Conservation (phyloP, 1,140 invertebrate genomes). For the Solen grandis region DNA sequence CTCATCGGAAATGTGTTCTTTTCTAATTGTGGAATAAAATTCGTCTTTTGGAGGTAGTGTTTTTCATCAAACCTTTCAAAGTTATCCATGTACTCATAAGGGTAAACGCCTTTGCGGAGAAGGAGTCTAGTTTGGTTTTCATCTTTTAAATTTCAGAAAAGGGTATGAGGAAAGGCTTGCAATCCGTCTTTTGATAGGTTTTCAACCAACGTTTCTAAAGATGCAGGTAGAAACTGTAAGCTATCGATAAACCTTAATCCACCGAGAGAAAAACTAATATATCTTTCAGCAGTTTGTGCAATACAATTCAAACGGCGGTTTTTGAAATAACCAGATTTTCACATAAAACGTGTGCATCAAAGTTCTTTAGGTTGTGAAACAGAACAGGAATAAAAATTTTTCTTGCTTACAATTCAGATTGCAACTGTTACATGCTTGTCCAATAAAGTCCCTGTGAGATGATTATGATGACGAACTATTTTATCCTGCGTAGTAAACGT, state of each 20-base stretch:
- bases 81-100: slow-evolving; percentile 39
- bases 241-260: slow-evolving; percentile 52
- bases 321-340: slow-evolving; percentile 67
- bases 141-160: background rate
- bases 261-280: slow-evolving; percentile 55
- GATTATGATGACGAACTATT: slow-evolving; percentile 34
- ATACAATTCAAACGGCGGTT: slow-evolving; percentile 73
- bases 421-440: slow-evolving; percentile 28
- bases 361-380: slow-evolving; percentile 79
- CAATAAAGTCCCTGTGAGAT: slow-evolving; percentile 45
- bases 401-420: slow-evolving; percentile 37
- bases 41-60: slow-evolving; percentile 16
- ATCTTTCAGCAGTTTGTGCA: slow-evolving; percentile 77
- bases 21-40: slow-evolving; percentile 36
- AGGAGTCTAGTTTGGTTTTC: slow-evolving; percentile 15
- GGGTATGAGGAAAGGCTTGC: slow-evolving; percentile 18
- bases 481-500: slow-evolving; percentile 15
- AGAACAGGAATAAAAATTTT: slow-evolving; percentile 73
- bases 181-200: slow-evolving; percentile 37
- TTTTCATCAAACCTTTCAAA: slow-evolving; percentile 29
- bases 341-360: slow-evolving; percentile 78
- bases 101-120: slow-evolving; percentile 52
- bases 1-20: slow-evolving; percentile 27
- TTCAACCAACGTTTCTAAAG: slow-evolving; percentile 24
- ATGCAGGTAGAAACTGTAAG: slow-evolving; percentile 39